phyloP scores from a whole-genome alignment of 2,797 vertebrate species.

The Taeniopygia guttata region DNA sequence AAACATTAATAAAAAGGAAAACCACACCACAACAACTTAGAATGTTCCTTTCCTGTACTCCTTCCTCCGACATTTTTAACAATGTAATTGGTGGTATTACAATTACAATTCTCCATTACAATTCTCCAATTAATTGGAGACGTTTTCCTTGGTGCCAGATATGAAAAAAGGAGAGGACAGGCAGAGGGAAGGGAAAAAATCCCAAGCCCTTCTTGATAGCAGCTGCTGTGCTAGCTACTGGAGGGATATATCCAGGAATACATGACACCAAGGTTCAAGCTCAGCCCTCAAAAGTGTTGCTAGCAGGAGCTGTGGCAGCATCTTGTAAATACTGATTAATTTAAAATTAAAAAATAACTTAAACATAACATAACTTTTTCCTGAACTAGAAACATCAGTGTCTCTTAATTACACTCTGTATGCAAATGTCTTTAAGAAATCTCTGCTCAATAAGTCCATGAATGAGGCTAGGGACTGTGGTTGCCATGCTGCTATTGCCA shows the following conservation, averaged over 20 bases:
- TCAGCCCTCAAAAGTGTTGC: background rate
- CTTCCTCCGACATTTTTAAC: background rate
- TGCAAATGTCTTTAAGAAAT: background rate
- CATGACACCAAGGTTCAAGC: background rate
- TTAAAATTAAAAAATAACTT: background rate
- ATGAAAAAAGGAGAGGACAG: background rate
- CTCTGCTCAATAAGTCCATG: background rate
- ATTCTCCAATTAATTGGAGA: background rate
- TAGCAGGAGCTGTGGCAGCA: background rate
- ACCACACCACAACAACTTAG: too few species aligned
- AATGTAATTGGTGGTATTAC: background rate
- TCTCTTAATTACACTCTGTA: background rate
- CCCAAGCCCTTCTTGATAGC: background rate
- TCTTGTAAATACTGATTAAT: background rate
- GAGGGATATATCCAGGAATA: background rate
- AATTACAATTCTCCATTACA: too few species aligned
- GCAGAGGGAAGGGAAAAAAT: accelerated
- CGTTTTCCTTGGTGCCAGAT: background rate
- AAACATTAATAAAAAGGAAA: too few species aligned
- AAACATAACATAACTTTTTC: background rate
- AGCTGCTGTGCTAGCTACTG: background rate
- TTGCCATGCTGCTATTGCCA: background rate
- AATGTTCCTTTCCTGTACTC: background rate
- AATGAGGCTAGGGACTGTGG: background rate
- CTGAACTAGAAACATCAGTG: background rate